Evolutionary conservation across 2,888 invertebrate genomes (phyloP).

Genomic region (Drosophila robusta): DNA sequence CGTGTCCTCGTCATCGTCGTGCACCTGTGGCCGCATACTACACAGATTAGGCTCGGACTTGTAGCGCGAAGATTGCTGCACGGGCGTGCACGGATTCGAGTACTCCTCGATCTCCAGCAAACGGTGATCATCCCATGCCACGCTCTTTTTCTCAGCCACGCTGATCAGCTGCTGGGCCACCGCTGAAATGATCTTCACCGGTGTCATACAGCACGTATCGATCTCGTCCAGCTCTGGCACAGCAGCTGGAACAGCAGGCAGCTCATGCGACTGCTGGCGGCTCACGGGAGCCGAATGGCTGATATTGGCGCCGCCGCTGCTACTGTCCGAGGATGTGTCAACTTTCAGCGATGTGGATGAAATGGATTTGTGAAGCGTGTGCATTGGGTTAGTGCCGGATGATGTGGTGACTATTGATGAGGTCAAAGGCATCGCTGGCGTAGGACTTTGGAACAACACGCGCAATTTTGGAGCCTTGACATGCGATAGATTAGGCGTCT

Average conservation of each 20-base stretch:
- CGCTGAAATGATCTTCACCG: slow-evolving; percentile 72
- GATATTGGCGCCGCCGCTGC: slow-evolving; percentile 53
- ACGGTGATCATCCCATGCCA: slow-evolving; percentile 76
- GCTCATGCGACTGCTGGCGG: slow-evolving; percentile 79
- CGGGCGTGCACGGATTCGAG: slow-evolving; percentile 74
- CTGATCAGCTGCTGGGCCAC: slow-evolving; percentile 64
- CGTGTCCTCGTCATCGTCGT: slow-evolving; percentile 23
- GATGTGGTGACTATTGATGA: slow-evolving; percentile 23
- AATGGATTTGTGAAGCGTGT: slow-evolving; percentile 82
- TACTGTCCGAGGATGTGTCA: slow-evolving; percentile 60
- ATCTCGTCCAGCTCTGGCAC: slow-evolving; percentile 61
- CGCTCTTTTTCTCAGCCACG: slow-evolving; percentile 71
- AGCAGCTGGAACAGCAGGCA: slow-evolving; percentile 24
- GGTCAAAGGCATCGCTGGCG: slow-evolving; percentile 50
- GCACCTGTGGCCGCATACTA: slow-evolving; percentile 62
- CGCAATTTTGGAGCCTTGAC: slow-evolving; percentile 82
- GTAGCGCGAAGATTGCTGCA: slow-evolving; percentile 77
- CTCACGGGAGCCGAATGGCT: slow-evolving; percentile 82
- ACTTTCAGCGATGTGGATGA: slow-evolving; percentile 82
- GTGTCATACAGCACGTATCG: slow-evolving; percentile 68
- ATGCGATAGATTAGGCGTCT: slow-evolving; percentile 83
- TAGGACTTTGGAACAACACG: slow-evolving; percentile 84
- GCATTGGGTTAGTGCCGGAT: slow-evolving; percentile 55
- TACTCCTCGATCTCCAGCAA: slow-evolving; percentile 68
- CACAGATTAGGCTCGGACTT: slow-evolving; percentile 84